These are phyloP conservation scores for Macrostomum lignano DNA, from an alignment of 1,140 invertebrate species.

Conservation along the genomic window DNA sequence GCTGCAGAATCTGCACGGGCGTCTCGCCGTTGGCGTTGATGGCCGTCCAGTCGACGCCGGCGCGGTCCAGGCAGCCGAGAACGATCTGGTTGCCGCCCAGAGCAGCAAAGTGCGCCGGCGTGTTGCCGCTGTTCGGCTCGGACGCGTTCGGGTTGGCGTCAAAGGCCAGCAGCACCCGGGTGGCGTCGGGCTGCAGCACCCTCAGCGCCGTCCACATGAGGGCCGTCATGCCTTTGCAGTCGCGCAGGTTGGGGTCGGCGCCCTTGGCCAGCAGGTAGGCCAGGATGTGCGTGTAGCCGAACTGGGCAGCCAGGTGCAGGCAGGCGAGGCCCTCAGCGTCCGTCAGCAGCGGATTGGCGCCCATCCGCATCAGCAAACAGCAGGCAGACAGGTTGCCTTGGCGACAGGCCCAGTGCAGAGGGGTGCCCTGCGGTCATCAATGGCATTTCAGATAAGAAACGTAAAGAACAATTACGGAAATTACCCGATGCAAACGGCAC, in stretches of 20 bases:
- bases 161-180: slow-evolving; percentile 54
- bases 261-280: slow-evolving; percentile 85
- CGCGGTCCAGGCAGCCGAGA: slow-evolving; percentile 48
- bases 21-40: slow-evolving; percentile 40
- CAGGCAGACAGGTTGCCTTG: slow-evolving; percentile 75
- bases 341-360: slow-evolving; percentile 62
- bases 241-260: slow-evolving; percentile 54
- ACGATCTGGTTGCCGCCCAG: slow-evolving; percentile 60
- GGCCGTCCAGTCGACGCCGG: slow-evolving; percentile 32
- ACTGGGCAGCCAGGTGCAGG: slow-evolving; percentile 80
- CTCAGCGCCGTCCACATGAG: slow-evolving; percentile 58
- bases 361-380: slow-evolving; percentile 59
- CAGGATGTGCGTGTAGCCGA: slow-evolving; percentile 78
- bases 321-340: slow-evolving; percentile 83
- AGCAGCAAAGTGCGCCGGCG: slow-evolving; percentile 81
- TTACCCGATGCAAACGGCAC: too few relatives aligned
- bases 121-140: slow-evolving; percentile 65
- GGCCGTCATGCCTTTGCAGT: slow-evolving; percentile 64
- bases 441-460: too few relatives aligned
- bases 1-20: slow-evolving; percentile 32
- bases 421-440: too few relatives aligned
- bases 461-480: too few relatives aligned
- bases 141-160: slow-evolving; percentile 56
- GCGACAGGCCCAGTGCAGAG: slow-evolving; percentile 80
- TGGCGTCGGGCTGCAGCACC: neutral